phyloP scores from a whole-genome alignment of 2,888 invertebrate species.

The Oxycera nigricornis region DNA sequence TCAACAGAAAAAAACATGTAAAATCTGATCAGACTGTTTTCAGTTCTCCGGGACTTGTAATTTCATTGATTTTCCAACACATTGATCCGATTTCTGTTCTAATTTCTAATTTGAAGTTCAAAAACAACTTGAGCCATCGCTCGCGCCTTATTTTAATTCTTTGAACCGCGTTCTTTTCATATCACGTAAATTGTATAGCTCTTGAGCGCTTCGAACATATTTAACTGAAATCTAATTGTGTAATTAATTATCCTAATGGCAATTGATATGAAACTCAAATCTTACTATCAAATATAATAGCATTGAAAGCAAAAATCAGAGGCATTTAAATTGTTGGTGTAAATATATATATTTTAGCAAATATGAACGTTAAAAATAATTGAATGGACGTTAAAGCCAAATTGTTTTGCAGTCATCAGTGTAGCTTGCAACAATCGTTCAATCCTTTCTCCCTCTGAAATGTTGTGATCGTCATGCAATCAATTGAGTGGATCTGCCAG shows the following conservation, averaged over 20 bases:
- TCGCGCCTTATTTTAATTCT: slow-evolving; percentile 13
- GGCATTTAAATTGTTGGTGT: slow-evolving; percentile 41
- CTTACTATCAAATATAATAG: slow-evolving; percentile 11
- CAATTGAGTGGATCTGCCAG: too few relatives aligned
- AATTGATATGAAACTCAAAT: slow-evolving; percentile 22
- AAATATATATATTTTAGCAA: slow-evolving; percentile 39
- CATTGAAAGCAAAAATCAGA: slow-evolving; percentile 38
- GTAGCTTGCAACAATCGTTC: background rate
- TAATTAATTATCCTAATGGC: slow-evolving; percentile 35
- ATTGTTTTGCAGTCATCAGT: slow-evolving; percentile 37
- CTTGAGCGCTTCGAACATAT: slow-evolving; percentile 28
- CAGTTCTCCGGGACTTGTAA: slow-evolving; percentile 4
- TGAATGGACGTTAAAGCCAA: slow-evolving; percentile 32
- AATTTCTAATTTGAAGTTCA: background rate
- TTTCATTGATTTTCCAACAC: background rate
- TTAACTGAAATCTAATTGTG: slow-evolving; percentile 25
- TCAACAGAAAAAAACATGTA: slow-evolving; percentile 1
- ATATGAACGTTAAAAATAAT: slow-evolving; percentile 24
- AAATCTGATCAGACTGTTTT: too few relatives aligned
- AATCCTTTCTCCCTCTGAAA: background rate
- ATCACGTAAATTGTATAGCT: slow-evolving; percentile 31
- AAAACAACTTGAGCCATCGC: background rate
- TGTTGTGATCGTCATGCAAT: too few relatives aligned
- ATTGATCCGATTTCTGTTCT: background rate
- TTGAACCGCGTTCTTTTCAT: slow-evolving; percentile 26